Conservation (phyloP, 2,797 vertebrate genomes). For the Manis crassicaudata region DNA sequence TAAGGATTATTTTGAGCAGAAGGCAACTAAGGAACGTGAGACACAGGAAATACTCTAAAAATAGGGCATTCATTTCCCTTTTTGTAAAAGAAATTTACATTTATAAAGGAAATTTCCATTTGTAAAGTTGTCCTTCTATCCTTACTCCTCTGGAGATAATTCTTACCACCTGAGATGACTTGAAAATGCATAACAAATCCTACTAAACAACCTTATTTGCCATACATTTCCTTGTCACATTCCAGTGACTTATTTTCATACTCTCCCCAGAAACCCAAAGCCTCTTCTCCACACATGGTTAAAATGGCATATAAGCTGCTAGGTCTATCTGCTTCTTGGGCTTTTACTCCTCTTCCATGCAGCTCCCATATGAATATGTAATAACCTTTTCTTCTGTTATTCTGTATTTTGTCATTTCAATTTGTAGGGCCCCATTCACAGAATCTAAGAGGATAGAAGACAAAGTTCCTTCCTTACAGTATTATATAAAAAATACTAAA, state of each 20-base stretch:
- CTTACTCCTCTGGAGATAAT: neutral
- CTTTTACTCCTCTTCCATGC: neutral
- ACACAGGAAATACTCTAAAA: neutral
- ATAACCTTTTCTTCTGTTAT: neutral
- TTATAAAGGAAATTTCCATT: neutral
- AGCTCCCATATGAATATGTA: neutral
- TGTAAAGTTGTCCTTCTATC: neutral
- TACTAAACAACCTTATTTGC: neutral
- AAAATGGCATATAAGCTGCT: neutral
- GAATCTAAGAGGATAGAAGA: neutral
- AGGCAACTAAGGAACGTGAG: neutral
- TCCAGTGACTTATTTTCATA: neutral
- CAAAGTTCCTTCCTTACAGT: neutral
- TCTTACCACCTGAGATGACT: neutral
- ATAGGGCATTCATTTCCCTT: neutral
- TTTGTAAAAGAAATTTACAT: neutral
- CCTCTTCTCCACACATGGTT: neutral
- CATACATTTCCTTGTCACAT: neutral
- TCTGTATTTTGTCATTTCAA: neutral
- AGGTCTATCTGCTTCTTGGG: neutral
- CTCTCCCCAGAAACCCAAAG: neutral
- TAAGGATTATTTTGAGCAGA: neutral
- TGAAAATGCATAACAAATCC: neutral
- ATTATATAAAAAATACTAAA: neutral
- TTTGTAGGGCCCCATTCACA: neutral